Percentiles rank a stretch among this genome's conserved stretches.
These are phyloP conservation scores for Cottus gobio DNA, from an alignment of 2,113 vertebrate species.

Conservation along the genomic window DNA sequence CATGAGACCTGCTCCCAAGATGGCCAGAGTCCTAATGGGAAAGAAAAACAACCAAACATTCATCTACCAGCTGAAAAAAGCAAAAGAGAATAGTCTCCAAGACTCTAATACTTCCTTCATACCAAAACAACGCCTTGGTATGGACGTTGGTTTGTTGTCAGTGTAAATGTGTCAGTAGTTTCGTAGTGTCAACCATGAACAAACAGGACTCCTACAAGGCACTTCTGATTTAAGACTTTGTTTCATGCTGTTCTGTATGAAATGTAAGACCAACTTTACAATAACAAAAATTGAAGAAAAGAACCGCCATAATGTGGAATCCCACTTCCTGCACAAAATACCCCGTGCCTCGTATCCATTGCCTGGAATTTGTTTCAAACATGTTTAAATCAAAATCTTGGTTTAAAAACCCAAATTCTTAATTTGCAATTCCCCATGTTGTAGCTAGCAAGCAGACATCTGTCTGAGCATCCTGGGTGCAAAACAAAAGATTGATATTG, in stretches of 20 bases:
- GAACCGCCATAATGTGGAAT: too few species aligned
- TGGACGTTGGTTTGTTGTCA: neutral
- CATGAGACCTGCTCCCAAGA: constrained; percentile 97
- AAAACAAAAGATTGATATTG: too few species aligned
- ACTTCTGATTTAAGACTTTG: too few species aligned
- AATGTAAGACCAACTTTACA: too few species aligned
- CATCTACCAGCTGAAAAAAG: neutral
- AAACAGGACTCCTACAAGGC: neutral
- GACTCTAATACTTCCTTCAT: neutral
- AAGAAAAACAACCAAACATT: constrained; percentile 2
- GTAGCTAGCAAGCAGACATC: too few species aligned
- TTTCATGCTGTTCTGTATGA: too few species aligned
- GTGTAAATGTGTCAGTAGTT: neutral
- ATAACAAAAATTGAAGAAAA: too few species aligned
- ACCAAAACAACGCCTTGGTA: neutral
- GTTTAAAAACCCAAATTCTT: neutral
- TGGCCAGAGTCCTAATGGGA: constrained; percentile 85
- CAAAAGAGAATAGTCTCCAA: neutral
- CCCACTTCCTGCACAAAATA: neutral
- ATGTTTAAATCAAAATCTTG: too few species aligned
- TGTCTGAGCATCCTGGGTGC: too few species aligned
- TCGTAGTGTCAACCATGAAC: neutral
- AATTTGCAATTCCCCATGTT: too few species aligned
- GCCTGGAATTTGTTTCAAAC: neutral
- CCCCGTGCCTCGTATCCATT: neutral